phyloP scores from a whole-genome alignment of 2,888 invertebrate species.

The Lochmaea crataegi region DNA sequence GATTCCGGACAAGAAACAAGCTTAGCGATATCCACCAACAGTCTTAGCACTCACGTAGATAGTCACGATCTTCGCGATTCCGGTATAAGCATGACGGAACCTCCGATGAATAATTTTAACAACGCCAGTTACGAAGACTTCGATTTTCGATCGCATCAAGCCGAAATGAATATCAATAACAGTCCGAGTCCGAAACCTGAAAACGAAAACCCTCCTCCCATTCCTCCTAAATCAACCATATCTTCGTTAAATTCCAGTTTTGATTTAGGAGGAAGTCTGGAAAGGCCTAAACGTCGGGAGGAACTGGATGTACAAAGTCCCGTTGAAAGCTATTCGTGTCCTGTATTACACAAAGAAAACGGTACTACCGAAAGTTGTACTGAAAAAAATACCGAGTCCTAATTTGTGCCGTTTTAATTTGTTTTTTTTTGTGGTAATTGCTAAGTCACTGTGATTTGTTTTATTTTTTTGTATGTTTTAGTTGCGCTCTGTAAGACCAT shows the following conservation, averaged over 20 bases:
- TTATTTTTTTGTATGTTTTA: constrained; percentile 21
- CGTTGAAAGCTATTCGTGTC: constrained; percentile 63
- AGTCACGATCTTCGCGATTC: constrained; percentile 69
- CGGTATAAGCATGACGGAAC: constrained; percentile 65
- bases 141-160: constrained; percentile 59
- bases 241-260: constrained; percentile 57
- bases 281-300: constrained; percentile 48
- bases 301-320: constrained; percentile 45
- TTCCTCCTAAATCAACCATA: constrained; percentile 58
- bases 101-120: constrained; percentile 63
- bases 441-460: constrained; percentile 31
- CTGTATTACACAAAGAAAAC: constrained; percentile 58
- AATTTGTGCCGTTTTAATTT: constrained; percentile 19
- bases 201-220: constrained; percentile 61
- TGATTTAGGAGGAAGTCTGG: constrained; percentile 55
- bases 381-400: constrained; percentile 31
- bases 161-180: constrained; percentile 62
- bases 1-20: constrained; percentile 56
- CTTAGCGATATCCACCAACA: constrained; percentile 56
- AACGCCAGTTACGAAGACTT: constrained; percentile 64
- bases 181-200: constrained; percentile 57
- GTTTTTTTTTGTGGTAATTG: constrained; percentile 26
- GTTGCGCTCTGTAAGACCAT: constrained; percentile 14
- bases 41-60: constrained; percentile 51
- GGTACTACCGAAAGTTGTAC: constrained; percentile 27